phyloP scores from a whole-genome alignment of 1,140 invertebrate species.

The Papilio aristodemus region DNA sequence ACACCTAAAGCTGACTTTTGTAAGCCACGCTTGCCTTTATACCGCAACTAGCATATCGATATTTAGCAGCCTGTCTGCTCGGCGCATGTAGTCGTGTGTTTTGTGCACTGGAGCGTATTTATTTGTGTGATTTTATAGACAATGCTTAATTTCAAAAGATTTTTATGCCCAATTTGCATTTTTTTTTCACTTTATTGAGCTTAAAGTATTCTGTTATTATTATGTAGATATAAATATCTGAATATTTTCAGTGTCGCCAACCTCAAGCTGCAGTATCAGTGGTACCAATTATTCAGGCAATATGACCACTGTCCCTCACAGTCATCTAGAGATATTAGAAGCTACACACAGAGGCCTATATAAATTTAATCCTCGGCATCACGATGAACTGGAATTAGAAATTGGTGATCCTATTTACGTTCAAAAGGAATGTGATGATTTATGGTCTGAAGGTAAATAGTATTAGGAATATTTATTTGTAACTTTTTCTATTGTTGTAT shows the following conservation, averaged over 20 bases:
- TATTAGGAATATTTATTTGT: conserved; percentile 19
- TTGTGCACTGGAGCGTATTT: conserved; percentile 5
- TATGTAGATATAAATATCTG: background rate
- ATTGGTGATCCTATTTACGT: conserved; percentile 99
- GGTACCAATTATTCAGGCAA: conserved; percentile 77
- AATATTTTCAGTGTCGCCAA: conserved; percentile 67
- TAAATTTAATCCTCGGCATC: conserved; percentile 96
- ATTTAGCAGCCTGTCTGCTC: conserved; percentile 1
- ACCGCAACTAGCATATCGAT: background rate
- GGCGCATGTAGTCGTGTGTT: conserved; percentile 13
- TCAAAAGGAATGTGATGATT: conserved; percentile 96
- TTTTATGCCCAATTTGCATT: background rate
- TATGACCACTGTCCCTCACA: conserved; percentile 86
- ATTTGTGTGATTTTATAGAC: conserved; percentile 2
- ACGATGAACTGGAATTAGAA: conserved; percentile 97
- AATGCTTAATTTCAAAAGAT: conserved; percentile 9
- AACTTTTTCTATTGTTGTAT: no score
- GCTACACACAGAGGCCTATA: conserved; percentile 97
- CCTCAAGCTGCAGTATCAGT: conserved; percentile 79
- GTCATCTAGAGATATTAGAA: conserved; percentile 93
- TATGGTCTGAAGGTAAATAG: conserved; percentile 95
- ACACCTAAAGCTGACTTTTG: conserved; percentile 13
- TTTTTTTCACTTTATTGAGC: conserved; percentile 23
- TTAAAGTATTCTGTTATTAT: background rate
- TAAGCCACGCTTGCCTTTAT: conserved; percentile 21